phyloP scores from a whole-genome alignment of 92 coral and sea anemone species.

The Epizoanthus ramosus region DNA sequence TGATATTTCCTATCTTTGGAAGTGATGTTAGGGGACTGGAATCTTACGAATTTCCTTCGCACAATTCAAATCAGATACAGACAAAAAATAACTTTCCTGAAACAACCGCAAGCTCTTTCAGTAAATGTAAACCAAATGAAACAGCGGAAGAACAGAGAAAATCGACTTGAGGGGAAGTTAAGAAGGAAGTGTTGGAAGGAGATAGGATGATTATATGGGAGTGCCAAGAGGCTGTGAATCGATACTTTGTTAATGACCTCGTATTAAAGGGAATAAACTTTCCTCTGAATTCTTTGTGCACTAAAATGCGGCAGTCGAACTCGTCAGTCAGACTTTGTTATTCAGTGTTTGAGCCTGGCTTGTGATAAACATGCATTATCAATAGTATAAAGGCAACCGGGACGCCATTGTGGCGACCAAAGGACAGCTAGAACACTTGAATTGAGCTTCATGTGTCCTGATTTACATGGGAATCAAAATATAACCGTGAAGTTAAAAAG shows the following conservation, averaged over 20 bases:
- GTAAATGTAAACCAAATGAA: constrained; percentile 3
- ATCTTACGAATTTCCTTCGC: constrained; percentile 24
- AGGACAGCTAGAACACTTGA: too few relatives aligned
- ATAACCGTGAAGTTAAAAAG: constrained; percentile 19
- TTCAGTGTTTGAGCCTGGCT: too few relatives aligned
- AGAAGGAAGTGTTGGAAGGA: background rate
- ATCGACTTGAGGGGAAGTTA: constrained; percentile 3
- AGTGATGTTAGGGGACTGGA: constrained; percentile 24
- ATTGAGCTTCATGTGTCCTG: too few relatives aligned
- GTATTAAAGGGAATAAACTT: too few relatives aligned
- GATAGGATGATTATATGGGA: background rate
- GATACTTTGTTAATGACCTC: too few relatives aligned
- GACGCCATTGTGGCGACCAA: too few relatives aligned
- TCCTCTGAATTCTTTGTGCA: too few relatives aligned
- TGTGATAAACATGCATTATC: too few relatives aligned
- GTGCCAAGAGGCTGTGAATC: background rate
- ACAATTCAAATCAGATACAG: background rate
- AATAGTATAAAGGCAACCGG: too few relatives aligned
- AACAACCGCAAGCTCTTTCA: constrained; percentile 28
- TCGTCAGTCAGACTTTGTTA: too few relatives aligned
- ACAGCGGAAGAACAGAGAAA: constrained; percentile 25
- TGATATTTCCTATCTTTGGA: constrained; percentile 1
- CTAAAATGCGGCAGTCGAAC: too few relatives aligned
- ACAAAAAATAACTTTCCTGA: constrained; percentile 3
- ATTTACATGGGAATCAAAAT: constrained; percentile 2